These are phyloP conservation scores for Beris morrisii DNA, from an alignment of 2,888 invertebrate species.

Conservation along the genomic window DNA sequence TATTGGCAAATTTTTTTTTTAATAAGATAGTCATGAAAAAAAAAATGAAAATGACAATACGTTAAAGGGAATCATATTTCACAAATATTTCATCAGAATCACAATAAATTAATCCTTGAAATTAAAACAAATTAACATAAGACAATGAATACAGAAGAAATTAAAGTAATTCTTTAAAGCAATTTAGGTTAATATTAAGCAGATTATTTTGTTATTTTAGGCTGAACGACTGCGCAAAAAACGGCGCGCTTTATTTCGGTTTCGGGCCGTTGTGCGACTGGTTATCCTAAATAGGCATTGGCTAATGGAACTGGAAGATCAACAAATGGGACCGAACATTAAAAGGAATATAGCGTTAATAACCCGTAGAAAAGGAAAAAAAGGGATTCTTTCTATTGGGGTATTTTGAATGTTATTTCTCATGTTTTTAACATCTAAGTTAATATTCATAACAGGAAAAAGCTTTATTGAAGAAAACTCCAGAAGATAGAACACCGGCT, in stretches of 20 bases:
- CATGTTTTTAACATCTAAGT: no score
- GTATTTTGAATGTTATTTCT: conserved; percentile 47
- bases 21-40: no score
- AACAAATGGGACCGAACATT: conserved; percentile 55
- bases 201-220: conserved; percentile 4
- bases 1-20: no score
- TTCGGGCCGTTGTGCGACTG: conserved; percentile 59
- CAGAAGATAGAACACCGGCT: conserved; percentile 60
- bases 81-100: no score
- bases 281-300: conserved; percentile 60
- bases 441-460: conserved; percentile 59
- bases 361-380: conserved; percentile 58
- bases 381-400: conserved; percentile 58
- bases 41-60: no score
- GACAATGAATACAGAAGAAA: conserved; percentile 3
- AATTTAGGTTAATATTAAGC: neutral
- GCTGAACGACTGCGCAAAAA: conserved; percentile 52
- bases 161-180: neutral
- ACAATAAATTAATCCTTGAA: neutral
- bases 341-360: conserved; percentile 61
- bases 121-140: neutral
- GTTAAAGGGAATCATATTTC: no score
- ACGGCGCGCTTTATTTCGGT: conserved; percentile 59
- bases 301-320: conserved; percentile 58
- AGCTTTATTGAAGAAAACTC: conserved; percentile 61